Base-by-base conservation (phyloP, 2,888 invertebrate genomes). In the Myopa tessellatipennis region DNA sequence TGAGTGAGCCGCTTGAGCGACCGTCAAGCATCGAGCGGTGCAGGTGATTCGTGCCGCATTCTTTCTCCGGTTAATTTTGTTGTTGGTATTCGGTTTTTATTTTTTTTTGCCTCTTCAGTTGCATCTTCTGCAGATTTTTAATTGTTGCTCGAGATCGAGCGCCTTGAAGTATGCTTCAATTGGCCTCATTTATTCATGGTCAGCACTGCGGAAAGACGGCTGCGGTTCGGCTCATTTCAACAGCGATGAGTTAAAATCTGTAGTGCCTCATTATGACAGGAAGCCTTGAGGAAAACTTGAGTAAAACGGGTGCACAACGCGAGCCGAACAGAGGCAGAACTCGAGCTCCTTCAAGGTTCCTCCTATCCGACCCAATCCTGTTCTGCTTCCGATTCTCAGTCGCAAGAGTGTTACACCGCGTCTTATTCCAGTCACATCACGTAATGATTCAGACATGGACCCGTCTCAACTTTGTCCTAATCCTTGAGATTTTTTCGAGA, bases 131-230 rank as follows among this genome's bases (percentile, higher is more conserved):
- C 55, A 34, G 34, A 16, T 63, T 73, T 72, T 73, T 73, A 73
- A 73, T 73, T 73, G 73, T 73, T 73, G 63, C 26, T 36, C 26
- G 26, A 40, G 36, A 7, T 16, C 4, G 14, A 38, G 55, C 52
- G 65, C 65, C 67, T 74, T 36, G 34, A 74, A 67, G 58, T 67
- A 14, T 58, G 74, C 67, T 52, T 74, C 74, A 67, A 74, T 74
- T 74, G 74, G 67, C 74, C 67, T 58, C 67, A 67, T 74, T 74
- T 58, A 74, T 74, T 74, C 74, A 74, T 74, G 74, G 74, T 68
- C 74, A 74, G 67, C 55, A 55, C 52, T n/a, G 74, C 67, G 55
- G 67, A 74, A 74, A 34, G 50, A 36, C 65, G 18, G 74, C 65
- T 36, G 52, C 55, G 14, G 74, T 52, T 52, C 52, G 74, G 36